Percentiles rank a stretch among this genome's conserved stretches.
These are phyloP conservation scores for Poeciliopsis presidionis DNA, from an alignment of 2,797 vertebrate species.

Conservation along the genomic window DNA sequence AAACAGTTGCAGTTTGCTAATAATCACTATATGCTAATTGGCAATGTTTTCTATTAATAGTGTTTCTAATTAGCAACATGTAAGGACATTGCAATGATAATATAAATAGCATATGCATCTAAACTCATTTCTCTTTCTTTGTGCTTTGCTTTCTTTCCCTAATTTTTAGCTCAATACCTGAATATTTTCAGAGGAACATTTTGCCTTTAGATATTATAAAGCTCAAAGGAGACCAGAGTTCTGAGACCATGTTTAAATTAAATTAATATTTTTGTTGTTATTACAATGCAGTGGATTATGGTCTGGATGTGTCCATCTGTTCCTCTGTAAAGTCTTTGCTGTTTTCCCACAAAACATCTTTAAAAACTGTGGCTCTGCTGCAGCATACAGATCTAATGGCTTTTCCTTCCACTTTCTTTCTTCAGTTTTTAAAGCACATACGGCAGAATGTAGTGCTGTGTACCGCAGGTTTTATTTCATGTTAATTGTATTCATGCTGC, in stretches of 20 bases:
- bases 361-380: not conserved
- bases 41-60: not conserved
- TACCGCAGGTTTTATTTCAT: not conserved
- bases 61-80: not conserved
- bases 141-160: not conserved
- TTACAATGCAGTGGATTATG: not conserved
- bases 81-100: not conserved
- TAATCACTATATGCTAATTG: not conserved
- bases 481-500: not conserved
- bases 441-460: not conserved
- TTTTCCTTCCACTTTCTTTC: not conserved
- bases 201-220: not conserved
- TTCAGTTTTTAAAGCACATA: not conserved
- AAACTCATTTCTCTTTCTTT: not conserved
- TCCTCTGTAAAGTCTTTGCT: not conserved
- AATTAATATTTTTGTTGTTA: not conserved
- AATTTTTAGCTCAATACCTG: not conserved
- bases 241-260: not conserved
- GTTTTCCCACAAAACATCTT: not conserved
- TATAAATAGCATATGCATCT: not conserved
- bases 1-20: not conserved
- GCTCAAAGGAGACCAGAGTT: not conserved
- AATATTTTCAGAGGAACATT: not conserved
- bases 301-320: not conserved
- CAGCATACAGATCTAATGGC: not conserved